Evolutionary conservation across 2,113 vertebrate genomes (phyloP).

Genomic region (Brachyhypopomus gauderio): DNA sequence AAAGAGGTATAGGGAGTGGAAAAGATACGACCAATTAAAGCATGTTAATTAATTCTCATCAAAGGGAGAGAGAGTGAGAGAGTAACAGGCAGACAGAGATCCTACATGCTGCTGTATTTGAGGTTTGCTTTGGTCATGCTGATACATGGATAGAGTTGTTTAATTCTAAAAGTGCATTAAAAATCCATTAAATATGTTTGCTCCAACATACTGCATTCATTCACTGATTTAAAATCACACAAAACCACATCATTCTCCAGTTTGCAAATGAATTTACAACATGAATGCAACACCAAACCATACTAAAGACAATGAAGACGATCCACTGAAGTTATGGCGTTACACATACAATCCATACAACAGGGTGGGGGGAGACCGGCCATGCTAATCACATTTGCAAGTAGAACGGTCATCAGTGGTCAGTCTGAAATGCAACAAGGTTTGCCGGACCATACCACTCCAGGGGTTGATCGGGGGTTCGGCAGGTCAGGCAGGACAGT

Average conservation of each 20-base stretch:
- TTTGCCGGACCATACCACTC: neutral
- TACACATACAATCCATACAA: neutral
- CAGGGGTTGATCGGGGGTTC: neutral
- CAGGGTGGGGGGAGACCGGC: neutral
- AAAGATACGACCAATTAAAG: no score
- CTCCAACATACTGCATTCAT: no score
- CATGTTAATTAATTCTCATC: no score
- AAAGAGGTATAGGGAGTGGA: no score
- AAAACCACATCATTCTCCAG: no score
- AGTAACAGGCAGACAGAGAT: neutral
- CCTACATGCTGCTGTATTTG: neutral
- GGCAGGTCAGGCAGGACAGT: constrained; percentile 10
- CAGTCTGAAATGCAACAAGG: neutral
- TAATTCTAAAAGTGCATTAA: neutral
- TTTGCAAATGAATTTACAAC: neutral
- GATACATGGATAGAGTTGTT: neutral
- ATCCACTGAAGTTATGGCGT: neutral
- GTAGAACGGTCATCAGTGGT: neutral
- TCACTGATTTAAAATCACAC: no score
- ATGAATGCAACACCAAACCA: neutral
- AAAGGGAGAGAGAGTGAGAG: neutral
- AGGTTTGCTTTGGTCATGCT: neutral
- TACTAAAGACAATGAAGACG: neutral
- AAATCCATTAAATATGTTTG: neutral
- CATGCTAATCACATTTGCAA: no score